Percentiles rank a stretch among this genome's conserved stretches.
These are phyloP conservation scores for Merops nubicus DNA, from an alignment of 2,113 vertebrate genomes.

Conservation along the genomic window DNA sequence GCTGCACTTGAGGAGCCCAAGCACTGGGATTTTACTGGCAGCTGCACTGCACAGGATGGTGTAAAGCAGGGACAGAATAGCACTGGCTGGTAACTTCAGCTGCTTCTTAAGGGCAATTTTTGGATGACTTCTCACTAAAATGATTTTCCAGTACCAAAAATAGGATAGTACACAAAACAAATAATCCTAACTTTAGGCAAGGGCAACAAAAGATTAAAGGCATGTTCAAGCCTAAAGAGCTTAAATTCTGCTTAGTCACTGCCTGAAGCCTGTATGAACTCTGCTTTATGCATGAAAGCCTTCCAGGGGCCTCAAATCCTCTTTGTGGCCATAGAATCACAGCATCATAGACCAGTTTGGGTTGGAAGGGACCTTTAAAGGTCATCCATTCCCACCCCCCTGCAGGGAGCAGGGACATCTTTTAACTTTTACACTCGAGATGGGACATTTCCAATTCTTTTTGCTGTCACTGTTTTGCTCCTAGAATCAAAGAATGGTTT, in stretches of 20 bases:
- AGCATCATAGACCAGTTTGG: background rate
- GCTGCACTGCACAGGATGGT: background rate
- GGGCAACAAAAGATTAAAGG: conserved; percentile 42
- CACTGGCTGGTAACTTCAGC: background rate
- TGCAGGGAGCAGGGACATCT: background rate
- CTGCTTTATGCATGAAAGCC: background rate
- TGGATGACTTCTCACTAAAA: conserved; percentile 5
- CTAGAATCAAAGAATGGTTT: too few relatives aligned
- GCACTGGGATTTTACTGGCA: background rate
- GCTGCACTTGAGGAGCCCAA: background rate
- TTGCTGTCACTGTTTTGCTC: background rate
- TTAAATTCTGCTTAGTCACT: conserved; percentile 10
- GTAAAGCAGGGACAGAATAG: background rate
- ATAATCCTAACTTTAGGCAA: conserved; percentile 56
- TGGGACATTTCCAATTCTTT: background rate
- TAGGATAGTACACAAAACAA: conserved; percentile 1
- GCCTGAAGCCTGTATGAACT: conserved; percentile 30
- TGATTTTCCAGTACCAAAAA: conserved; percentile 36
- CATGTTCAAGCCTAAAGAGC: conserved; percentile 46
- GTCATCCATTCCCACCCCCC: background rate
- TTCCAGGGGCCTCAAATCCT: background rate
- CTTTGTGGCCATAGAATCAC: background rate
- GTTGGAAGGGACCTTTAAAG: background rate
- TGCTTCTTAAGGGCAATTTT: background rate
- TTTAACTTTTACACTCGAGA: background rate